Evolutionary conservation across 2,888 invertebrate genomes (phyloP), one percentile per base, ranked within the genome.

Genomic region (Drosophila longiperda): DNA sequence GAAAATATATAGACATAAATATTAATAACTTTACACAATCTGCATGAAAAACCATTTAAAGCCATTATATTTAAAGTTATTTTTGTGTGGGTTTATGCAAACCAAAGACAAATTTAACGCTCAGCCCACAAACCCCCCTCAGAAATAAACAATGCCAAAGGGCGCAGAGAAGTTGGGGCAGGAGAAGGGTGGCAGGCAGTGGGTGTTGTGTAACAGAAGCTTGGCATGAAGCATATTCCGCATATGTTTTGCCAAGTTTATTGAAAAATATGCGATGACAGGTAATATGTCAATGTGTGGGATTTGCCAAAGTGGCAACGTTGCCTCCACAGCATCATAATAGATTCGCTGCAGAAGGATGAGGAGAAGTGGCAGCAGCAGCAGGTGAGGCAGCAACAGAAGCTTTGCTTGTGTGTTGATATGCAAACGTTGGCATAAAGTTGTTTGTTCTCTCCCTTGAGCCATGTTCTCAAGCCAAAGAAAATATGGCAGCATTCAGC

Each of bases 251-350:
- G 82, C 78, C 82, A 87, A 83, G 83, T 89, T 88, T 90, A 90
- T 90, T 90, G 88, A 90, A 85, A 90, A 90, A 89, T 85, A 74
- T 82, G 78, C 83, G 80, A 83, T 90, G 91, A 91, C 90, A 91
- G 90, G 91, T 90, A 90, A 85, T 90, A 90, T 90, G 87, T 91
- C 91, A 90, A 82, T 85, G 87, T 80, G 80, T 87, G 82, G 89
- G 86, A 89, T 87, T 88, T 79, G 76, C 73, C 75, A 78, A 83
- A 88, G 84, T 88, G 89, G 78, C 84, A 72, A 65, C 84, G 67
- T 57, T 65, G 57, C 38, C 77, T 20, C n/a, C 75, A 36, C 66
- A 78, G 58, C 65, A 57, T 64, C 63, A 85, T 80, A 87, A 84
- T 85, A 83, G 83, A 85, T 69, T 66, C 49, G 60, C 67, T 66